These are phyloP conservation scores for Ditula angustiorana DNA, from an alignment of 2,888 invertebrate species.

Conservation along the genomic window DNA sequence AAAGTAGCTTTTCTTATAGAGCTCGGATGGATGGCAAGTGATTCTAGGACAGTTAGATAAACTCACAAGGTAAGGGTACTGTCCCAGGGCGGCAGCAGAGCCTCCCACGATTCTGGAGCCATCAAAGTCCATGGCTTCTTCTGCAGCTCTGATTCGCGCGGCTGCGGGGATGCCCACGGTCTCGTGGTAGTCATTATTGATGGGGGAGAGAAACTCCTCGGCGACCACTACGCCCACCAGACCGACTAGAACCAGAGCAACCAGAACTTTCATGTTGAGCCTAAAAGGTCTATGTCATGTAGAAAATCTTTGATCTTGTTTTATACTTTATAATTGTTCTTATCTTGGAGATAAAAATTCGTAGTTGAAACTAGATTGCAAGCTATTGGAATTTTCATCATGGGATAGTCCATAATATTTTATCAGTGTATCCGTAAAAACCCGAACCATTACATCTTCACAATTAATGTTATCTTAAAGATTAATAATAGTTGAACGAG, in stretches of 20 bases:
- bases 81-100: slow-evolving; percentile 11
- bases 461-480: background rate
- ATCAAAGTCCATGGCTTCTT: slow-evolving; percentile 39
- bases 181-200: slow-evolving; percentile 31
- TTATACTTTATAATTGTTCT: background rate
- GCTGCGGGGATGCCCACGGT: slow-evolving; percentile 39
- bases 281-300: background rate
- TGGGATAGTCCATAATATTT: too few relatives aligned
- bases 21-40: too few relatives aligned
- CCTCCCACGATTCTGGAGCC: slow-evolving; percentile 42
- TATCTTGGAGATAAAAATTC: too few relatives aligned
- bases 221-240: background rate
- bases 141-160: slow-evolving; percentile 40
- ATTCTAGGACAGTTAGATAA: too few relatives aligned
- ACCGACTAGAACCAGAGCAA: background rate
- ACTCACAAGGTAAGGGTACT: slow-evolving; percentile 14
- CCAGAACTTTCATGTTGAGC: background rate
- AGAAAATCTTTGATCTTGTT: too few relatives aligned
- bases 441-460: too few relatives aligned
- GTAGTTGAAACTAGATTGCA: too few relatives aligned
- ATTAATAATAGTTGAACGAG: background rate
- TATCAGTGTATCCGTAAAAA: too few relatives aligned
- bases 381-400: too few relatives aligned
- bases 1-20: too few relatives aligned
- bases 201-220: background rate